phyloP scores from a whole-genome alignment of 2,888 invertebrate species.

The Thera britannica region DNA sequence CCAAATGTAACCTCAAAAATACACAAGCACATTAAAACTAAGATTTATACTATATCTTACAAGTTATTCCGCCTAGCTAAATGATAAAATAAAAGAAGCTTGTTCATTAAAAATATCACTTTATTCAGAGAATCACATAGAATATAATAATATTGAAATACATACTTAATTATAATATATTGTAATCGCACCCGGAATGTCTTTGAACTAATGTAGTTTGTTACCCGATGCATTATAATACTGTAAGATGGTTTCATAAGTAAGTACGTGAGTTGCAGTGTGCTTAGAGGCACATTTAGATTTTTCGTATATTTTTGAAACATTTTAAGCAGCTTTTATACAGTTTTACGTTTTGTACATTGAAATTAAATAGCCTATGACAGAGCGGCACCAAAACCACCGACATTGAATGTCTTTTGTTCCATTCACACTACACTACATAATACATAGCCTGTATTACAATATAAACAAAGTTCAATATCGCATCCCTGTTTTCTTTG shows the following conservation, averaged over 20 bases:
- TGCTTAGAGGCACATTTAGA: not conserved
- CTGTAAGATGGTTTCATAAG: constrained; percentile 15
- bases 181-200: constrained; percentile 35
- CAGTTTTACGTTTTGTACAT: constrained; percentile 12
- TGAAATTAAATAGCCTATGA: constrained; percentile 8
- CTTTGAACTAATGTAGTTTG: not conserved
- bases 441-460: constrained; percentile 14
- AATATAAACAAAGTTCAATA: constrained; percentile 32
- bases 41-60: too few relatives aligned
- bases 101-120: constrained; percentile 71
- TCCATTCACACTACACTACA: constrained; percentile 14
- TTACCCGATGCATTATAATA: constrained; percentile 25
- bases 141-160: constrained; percentile 40
- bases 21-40: too few relatives aligned
- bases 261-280: not conserved
- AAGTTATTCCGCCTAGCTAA: not conserved
- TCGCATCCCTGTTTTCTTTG: constrained; percentile 35
- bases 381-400: constrained; percentile 21
- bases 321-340: constrained; percentile 1
- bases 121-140: constrained; percentile 64
- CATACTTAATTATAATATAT: constrained; percentile 20
- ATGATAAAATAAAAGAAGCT: constrained; percentile 28
- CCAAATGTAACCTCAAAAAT: too few relatives aligned
- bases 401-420: constrained; percentile 27
- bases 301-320: not conserved